Evolutionary conservation across 2,888 invertebrate species (phyloP).

Genomic region (Tinea trinotella): DNA sequence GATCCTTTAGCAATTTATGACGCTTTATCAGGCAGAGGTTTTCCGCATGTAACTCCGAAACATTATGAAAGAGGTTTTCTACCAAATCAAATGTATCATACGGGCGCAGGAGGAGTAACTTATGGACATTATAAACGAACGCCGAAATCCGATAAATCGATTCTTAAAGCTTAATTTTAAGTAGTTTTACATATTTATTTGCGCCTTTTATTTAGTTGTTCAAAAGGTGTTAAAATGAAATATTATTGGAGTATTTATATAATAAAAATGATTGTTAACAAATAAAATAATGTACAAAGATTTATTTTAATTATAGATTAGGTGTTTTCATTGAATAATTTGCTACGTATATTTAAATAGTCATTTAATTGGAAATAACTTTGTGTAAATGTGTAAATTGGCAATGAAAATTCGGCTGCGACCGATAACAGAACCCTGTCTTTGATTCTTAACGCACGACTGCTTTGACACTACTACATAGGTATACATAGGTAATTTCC

Average conservation of each 20-base stretch:
- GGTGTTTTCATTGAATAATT: background rate
- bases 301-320: background rate
- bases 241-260: background rate
- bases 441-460: too few relatives aligned
- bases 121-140: constrained; percentile 60
- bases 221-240: background rate
- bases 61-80: constrained; percentile 60
- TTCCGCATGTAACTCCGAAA: constrained; percentile 34
- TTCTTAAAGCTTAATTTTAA: background rate
- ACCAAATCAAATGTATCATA: constrained; percentile 65
- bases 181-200: background rate
- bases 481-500: too few relatives aligned
- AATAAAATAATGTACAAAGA: background rate
- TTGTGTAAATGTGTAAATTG: background rate
- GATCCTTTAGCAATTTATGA: constrained; percentile 58
- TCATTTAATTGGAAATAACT: background rate
- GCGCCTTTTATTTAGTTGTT: background rate
- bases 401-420: too few relatives aligned
- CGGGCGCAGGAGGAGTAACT: constrained; percentile 53
- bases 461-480: too few relatives aligned
- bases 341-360: background rate
- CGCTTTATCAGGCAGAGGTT: constrained; percentile 44
- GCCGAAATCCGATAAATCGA: constrained; percentile 42
- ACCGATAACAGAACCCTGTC: too few relatives aligned
- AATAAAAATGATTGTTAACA: background rate